Evolutionary conservation across 2,113 vertebrate species (phyloP).

Genomic region (Myodes glareolus): DNA sequence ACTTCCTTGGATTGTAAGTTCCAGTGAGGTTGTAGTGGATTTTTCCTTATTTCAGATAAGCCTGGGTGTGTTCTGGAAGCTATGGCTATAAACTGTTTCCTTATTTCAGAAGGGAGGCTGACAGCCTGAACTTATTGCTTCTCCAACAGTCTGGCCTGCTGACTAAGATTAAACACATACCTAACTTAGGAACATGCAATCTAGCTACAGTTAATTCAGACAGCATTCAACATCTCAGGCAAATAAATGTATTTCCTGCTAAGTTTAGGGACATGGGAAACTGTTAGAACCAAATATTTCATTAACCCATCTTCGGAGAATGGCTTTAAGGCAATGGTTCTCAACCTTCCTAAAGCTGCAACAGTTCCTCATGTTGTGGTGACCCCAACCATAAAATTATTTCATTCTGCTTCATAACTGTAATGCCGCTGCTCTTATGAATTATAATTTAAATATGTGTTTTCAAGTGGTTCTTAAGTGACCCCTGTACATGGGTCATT

Average conservation of each 20-base stretch:
- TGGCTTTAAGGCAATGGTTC: neutral
- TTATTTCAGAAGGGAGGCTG: neutral
- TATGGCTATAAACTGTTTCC: neutral
- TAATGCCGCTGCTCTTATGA: neutral
- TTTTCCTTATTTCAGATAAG: neutral
- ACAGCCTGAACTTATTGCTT: neutral
- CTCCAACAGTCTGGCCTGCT: neutral
- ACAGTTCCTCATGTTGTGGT: neutral
- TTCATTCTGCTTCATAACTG: neutral
- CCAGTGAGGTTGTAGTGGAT: neutral
- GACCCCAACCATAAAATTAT: neutral
- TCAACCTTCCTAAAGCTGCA: neutral
- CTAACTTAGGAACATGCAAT: conserved; percentile 4
- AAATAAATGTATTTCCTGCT: neutral
- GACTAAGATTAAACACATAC: conserved; percentile 1
- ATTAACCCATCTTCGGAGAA: conserved; percentile 38
- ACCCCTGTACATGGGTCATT: neutral
- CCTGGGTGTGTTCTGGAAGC: neutral
- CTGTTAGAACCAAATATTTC: neutral
- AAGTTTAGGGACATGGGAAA: conserved; percentile 8
- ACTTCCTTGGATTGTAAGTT: neutral
- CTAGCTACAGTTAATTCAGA: neutral
- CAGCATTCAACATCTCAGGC: neutral
- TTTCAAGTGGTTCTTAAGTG: neutral
- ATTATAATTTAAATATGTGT: neutral